Conservation (phyloP, 2,888 invertebrate genomes). For the Melitaea athalia region DNA sequence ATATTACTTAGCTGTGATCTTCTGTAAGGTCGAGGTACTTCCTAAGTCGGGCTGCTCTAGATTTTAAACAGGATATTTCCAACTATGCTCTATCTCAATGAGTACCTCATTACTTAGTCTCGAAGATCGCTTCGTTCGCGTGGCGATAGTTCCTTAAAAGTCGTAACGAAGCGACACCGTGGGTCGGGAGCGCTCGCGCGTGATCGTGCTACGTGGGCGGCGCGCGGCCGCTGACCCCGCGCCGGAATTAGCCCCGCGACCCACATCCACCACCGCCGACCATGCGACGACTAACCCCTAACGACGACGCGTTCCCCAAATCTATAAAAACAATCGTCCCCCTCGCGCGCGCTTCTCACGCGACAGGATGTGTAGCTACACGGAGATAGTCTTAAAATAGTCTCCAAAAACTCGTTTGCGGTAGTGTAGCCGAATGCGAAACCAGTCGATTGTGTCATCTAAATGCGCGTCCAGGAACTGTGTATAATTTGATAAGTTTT, state of each 20-base stretch:
- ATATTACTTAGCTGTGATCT: no score
- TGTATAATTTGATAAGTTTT: conserved; percentile 22
- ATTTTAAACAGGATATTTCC: no score
- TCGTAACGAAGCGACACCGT: no score
- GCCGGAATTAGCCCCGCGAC: conserved; percentile 67
- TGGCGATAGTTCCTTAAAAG: no score
- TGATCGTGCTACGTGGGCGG: conserved; percentile 35
- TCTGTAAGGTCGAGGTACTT: no score
- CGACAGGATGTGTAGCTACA: conserved; percentile 13
- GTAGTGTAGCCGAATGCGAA: conserved; percentile 15
- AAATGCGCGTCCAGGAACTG: conserved; percentile 19
- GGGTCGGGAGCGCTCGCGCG: conserved; percentile 39
- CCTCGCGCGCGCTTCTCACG: not conserved
- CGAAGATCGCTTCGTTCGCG: no score
- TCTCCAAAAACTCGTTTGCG: conserved; percentile 22
- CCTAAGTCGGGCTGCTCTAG: no score
- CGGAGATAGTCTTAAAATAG: conserved; percentile 13
- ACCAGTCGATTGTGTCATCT: conserved; percentile 20
- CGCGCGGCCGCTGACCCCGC: conserved; percentile 62
- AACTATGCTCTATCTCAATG: no score
- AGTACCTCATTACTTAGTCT: no score
- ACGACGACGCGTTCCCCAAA: conserved; percentile 18
- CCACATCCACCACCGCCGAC: conserved; percentile 52
- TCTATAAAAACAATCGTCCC: conserved; percentile 13
- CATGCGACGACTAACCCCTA: conserved; percentile 30